phyloP scores from a whole-genome alignment of 2,797 vertebrate species.

The Eulemur mongoz region DNA sequence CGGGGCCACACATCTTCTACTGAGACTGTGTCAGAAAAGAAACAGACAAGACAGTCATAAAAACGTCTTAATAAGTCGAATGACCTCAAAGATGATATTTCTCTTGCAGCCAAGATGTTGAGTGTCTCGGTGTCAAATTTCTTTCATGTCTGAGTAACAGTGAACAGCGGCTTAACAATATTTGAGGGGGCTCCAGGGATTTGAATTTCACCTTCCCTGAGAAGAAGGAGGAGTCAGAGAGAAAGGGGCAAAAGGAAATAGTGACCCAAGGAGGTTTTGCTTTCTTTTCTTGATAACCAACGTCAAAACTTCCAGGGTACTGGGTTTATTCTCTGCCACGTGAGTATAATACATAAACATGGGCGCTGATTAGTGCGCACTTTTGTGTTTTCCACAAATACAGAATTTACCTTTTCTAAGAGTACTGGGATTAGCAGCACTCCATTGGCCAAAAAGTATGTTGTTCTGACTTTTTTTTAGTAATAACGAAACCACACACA shows the following conservation, averaged over 20 bases:
- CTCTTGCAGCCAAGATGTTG: background rate
- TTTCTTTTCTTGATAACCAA: background rate
- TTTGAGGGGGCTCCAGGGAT: background rate
- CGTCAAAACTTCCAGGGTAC: background rate
- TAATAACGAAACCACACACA: background rate
- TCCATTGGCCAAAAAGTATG: background rate
- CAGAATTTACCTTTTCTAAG: background rate
- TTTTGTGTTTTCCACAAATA: background rate
- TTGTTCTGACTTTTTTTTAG: background rate
- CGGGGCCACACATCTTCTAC: background rate
- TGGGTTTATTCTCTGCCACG: background rate
- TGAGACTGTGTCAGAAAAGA: background rate
- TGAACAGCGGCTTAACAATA: background rate
- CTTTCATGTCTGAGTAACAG: background rate
- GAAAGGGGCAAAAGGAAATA: slow-evolving; percentile 1
- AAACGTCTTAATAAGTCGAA: background rate
- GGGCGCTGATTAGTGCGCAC: background rate
- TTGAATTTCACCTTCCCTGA: background rate
- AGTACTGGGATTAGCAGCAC: background rate
- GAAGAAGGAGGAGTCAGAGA: background rate
- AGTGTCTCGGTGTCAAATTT: slow-evolving; percentile 37
- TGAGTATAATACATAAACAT: background rate
- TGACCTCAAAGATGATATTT: slow-evolving; percentile 33
- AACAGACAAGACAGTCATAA: background rate
- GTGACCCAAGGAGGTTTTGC: background rate